Percentiles rank a stretch among this genome's conserved stretches.
Evolutionary conservation across 2,113 vertebrate species (phyloP).

Genomic region (Colossoma macropomum): DNA sequence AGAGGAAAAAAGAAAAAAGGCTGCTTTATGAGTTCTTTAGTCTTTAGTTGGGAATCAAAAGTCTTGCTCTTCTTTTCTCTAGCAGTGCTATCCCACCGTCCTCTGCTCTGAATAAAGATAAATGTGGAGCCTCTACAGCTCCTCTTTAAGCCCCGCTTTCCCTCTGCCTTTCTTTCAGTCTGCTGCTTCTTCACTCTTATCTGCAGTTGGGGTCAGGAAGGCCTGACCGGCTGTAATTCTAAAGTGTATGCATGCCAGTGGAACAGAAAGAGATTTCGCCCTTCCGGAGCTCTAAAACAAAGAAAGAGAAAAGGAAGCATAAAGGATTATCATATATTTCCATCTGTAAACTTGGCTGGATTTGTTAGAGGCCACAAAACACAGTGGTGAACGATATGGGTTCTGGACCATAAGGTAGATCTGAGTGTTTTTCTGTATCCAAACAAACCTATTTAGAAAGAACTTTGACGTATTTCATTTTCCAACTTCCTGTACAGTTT

Average conservation of each 20-base stretch:
- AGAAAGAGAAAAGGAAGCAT: conserved; percentile 57
- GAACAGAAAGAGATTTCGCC: neutral
- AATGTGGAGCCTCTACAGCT: neutral
- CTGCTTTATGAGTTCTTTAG: neutral
- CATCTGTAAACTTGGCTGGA: conserved; percentile 62
- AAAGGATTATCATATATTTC: conserved; percentile 77
- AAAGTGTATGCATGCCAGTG: conserved; percentile 26
- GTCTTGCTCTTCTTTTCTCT: neutral
- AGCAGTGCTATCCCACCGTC: neutral
- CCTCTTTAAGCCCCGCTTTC: neutral
- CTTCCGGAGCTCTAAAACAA: conserved; percentile 43
- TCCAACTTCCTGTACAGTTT: too few relatives aligned
- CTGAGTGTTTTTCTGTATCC: neutral
- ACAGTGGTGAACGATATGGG: neutral
- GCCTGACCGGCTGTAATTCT: conserved; percentile 1
- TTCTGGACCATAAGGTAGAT: too few relatives aligned
- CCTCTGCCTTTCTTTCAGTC: neutral
- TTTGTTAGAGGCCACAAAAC: neutral
- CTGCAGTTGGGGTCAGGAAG: neutral
- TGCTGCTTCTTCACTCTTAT: neutral
- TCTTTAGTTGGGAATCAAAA: neutral
- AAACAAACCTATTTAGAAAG: neutral
- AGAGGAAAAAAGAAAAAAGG: neutral
- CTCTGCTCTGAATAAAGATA: neutral
- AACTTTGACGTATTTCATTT: too few relatives aligned